Evolutionary conservation across 1,140 invertebrate species (phyloP), one percentile per base, ranked within the genome.

Genomic region (Notospermus geniculatus): DNA sequence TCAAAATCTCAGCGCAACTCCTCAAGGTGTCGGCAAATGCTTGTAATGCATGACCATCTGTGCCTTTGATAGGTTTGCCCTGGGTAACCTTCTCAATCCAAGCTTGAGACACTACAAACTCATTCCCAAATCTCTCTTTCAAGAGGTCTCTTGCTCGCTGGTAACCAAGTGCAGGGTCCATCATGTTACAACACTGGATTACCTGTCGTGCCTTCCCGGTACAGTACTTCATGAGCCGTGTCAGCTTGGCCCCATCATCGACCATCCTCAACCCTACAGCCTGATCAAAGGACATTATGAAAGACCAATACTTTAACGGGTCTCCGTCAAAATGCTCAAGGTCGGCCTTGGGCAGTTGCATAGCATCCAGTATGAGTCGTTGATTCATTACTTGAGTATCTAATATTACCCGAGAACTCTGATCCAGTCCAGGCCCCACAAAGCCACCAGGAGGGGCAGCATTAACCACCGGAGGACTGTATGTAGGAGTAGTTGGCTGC

Each of bases 101-200:
- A n/a, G n/a, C n/a, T n/a, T n/a, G n/a, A n/a, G n/a, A n/a, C n/a
- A n/a, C n/a, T 9, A 11, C 9, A 9, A 22, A 22, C 50, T 22
- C 22, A 22, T 53, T 53, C 22, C 50, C 50, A 22, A 53, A 53
- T 53, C 50, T 53, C 22, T 53, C 11, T 22, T 53, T 22, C 22
- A 53, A 23, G 11, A 53, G 22, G 11, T 53, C 22, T 22, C 9
- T 11, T 53, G 50, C 50, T 22, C 17, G 9, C 22, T 9, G 17
- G 22, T 53, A 53, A 9, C 50, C 50, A 11, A n/a, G 17, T n/a
- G 9, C 11, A 23, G 50, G 50, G 17, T 53, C 50, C 50, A n/a
- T 53, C 7, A 53, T 23, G 7, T n/a, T 13, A 23, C 50, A 53
- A 23, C 50, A 53, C 22, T 53, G 11, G 11, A 53, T 17, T 13